Conservation (phyloP, 2,888 invertebrate genomes). For the Holacanthella duospinosa region DNA sequence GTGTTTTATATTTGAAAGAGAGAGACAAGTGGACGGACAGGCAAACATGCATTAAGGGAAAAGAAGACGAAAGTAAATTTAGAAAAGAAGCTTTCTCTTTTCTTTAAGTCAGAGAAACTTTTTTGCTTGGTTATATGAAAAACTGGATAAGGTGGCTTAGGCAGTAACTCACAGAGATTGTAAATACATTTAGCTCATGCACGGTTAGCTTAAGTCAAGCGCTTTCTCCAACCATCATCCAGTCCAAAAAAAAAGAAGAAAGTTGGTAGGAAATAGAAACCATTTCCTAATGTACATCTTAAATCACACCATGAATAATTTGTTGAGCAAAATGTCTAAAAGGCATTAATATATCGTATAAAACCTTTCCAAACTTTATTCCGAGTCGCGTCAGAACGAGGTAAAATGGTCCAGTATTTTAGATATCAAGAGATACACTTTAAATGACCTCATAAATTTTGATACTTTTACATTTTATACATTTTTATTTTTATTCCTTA, state of each 20-base stretch:
- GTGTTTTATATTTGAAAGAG: constrained; percentile 11
- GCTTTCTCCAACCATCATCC: no score
- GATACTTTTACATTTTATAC: constrained; percentile 18
- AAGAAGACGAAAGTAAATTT: constrained; percentile 26
- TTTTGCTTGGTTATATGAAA: neutral
- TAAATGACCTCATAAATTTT: constrained; percentile 38
- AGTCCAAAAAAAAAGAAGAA: constrained; percentile 9
- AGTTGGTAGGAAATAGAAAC: constrained; percentile 16
- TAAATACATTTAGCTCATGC: constrained; percentile 39
- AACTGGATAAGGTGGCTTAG: neutral
- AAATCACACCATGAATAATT: constrained; percentile 38
- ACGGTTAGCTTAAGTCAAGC: neutral
- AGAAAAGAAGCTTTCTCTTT: neutral
- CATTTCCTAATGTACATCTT: constrained; percentile 38
- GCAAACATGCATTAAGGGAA: constrained; percentile 16
- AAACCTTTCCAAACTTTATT: constrained; percentile 24
- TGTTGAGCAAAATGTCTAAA: constrained; percentile 33
- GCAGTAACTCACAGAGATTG: constrained; percentile 1
- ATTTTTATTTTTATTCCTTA: neutral
- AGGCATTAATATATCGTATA: constrained; percentile 37
- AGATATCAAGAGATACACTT: constrained; percentile 35
- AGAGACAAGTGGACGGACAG: constrained; percentile 23
- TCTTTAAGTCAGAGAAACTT: neutral
- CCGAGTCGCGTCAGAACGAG: constrained; percentile 2
- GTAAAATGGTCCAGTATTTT: constrained; percentile 33